A percentile compares a stretch with the other conserved stretches of the same genome.
Evolutionary conservation across 2,888 invertebrate genomes (phyloP).

Genomic region (Pristionchus maxplancki): DNA sequence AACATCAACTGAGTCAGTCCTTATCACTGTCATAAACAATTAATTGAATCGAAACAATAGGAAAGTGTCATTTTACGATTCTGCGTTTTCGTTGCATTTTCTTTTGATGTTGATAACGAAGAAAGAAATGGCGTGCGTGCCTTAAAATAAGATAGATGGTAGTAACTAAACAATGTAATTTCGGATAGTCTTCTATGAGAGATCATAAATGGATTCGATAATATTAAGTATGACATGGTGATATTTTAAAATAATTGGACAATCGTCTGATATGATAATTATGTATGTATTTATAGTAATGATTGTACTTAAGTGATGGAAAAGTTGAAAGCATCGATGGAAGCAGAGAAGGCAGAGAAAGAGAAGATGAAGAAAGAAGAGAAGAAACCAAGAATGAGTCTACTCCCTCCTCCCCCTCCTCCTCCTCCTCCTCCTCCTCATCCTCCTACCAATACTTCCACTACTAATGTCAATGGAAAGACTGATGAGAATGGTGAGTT

Average conservation of each 20-base stretch:
- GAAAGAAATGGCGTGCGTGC: background rate
- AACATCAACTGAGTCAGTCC: constrained; percentile 63
- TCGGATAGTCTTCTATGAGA: no score
- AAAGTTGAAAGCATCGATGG: constrained; percentile 83
- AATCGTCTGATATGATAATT: background rate
- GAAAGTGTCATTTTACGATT: constrained; percentile 8
- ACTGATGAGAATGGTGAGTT: constrained; percentile 42
- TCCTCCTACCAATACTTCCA: constrained; percentile 51
- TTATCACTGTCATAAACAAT: background rate
- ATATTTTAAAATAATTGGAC: background rate
- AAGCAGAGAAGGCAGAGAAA: constrained; percentile 83
- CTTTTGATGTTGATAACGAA: background rate
- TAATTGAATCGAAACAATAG: background rate
- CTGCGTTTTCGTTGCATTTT: background rate
- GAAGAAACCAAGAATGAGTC: constrained; percentile 80
- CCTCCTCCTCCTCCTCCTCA: background rate
- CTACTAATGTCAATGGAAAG: background rate
- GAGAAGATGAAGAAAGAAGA: constrained; percentile 84
- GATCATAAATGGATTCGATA: background rate
- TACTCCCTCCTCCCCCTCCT: constrained; percentile 59
- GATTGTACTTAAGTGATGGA: constrained; percentile 55
- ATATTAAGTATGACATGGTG: background rate
- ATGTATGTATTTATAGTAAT: no score
- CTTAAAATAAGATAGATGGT: background rate
- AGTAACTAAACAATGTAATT: no score